Base-by-base conservation (phyloP, 2,888 invertebrate genomes). In the Dryobota labecula region DNA sequence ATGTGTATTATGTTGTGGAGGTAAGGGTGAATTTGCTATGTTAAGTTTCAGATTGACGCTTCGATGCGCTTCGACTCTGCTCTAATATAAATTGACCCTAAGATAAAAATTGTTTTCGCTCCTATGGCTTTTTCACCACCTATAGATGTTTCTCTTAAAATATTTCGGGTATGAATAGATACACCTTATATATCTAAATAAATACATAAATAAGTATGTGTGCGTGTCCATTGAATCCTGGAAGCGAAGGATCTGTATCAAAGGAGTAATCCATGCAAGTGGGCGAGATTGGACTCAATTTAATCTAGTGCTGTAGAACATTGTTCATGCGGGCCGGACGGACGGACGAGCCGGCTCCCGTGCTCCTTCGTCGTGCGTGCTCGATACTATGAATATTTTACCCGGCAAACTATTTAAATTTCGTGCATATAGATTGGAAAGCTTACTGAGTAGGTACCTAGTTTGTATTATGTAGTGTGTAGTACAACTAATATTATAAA, bases 381-480 rank as follows among this genome's bases (percentile, higher is more conserved):
- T 43, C 45, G 53, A 58, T 20, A 56, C 80, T 73, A 80, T 80
- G 81, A 77, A 80, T 81, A 81, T 71, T 73, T 80, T 73, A 80
- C 47, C 47, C 30, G 9, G 27, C 45, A 24, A 68, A 63, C 62
- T 54, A 71, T 76, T 80, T 62, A 68, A 67, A 75, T 67, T 67
- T 41, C 51, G 38, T 41, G 70, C 75, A 80, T 79, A 68, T 70
- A 79, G 33, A 79, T 75, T 70, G 66, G 51, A 30, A 13, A 64
- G 4, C n/a, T 78, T 64, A 51, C 49, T 60, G 58, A 64, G 41
- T n/a, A n/a, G n/a, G n/a, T 27, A n/a, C 24, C 24, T 20, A n/a
- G 9, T 45, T 68, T 38, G 18, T 45, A 1, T 43, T 43, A 24
- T 27, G 18, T 47, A 54, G 30, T 9, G 8, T 11, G 33, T 33